Base-by-base conservation (phyloP, 1,140 invertebrate genomes). In the Aplysia californica region DNA sequence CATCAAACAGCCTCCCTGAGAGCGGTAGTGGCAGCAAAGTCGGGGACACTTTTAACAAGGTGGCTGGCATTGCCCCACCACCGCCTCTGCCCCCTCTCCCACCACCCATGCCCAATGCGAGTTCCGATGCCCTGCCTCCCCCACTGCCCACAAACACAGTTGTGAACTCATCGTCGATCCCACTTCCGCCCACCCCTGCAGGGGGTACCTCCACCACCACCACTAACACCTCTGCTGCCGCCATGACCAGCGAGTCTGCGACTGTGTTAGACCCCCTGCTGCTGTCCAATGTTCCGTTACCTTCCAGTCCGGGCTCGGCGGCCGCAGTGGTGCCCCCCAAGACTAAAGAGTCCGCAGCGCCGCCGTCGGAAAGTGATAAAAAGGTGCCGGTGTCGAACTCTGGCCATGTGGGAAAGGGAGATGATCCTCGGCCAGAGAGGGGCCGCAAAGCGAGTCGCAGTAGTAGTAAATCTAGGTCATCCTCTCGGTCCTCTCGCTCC, bases 381-480 rank as follows among this genome's bases (percentile, higher is more conserved):
- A 69, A 38, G 31, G n/a, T 3, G 23, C 31, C 20, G 26, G 50
- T 36, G 18, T 35, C 26, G n/a, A 69, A 44, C 18, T 20, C 15
- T 26, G 44, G 20, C 36, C 26, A 2, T 1, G 26, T 36, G 29
- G 65, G 44, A 21, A 44, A 55, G 35, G 50, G 65, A 21, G 65
- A 44, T 35, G 58, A 65, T 31, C 56, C 41, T 44, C 66, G 50
- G 36, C 61, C 58, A 23, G 69, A 77, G 18, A 72, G 76, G 6
- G 56, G 68, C 33, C 50, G 50, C 5, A 56, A 50, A 26, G 73
- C 69, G 23, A 68, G 50, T 21, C 64, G 72, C 26, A 39, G 41
- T 6, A 67, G 69, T 29, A 70, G 59, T 58, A 78, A 65, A n/a
- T 55, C 64, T 41, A 78, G 65, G 31, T 58, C 65, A n/a, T 6